Percentiles rank a stretch among this genome's conserved stretches.
These are phyloP conservation scores for Daubentonia madagascariensis DNA, from an alignment of 2,113 vertebrate species.

Conservation along the genomic window DNA sequence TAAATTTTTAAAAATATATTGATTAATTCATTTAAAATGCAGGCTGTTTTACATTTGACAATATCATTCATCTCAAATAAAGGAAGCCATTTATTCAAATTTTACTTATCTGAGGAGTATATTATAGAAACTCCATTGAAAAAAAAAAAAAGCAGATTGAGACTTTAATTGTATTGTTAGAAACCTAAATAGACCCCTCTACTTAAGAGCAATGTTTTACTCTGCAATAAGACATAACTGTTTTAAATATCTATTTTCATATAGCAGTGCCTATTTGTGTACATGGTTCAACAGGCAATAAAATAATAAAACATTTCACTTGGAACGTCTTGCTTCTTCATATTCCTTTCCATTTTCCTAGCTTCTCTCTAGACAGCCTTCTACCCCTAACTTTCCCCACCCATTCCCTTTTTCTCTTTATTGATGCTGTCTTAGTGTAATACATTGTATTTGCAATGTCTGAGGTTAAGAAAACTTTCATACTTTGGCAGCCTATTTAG, in stretches of 20 bases:
- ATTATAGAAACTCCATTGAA: not conserved
- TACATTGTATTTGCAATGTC: not conserved
- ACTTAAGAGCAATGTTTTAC: not conserved
- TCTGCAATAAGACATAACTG: not conserved
- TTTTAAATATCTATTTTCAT: not conserved
- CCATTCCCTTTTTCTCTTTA: not conserved
- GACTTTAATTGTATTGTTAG: not conserved
- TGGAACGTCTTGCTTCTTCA: not conserved
- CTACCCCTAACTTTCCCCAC: not conserved
- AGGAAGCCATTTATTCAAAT: not conserved
- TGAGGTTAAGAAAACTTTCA: not conserved
- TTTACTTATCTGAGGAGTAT: not conserved
- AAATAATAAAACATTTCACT: not conserved
- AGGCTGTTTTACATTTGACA: constrained; percentile 11
- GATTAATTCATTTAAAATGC: not conserved
- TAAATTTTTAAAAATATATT: too few species aligned
- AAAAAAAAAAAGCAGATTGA: not conserved
- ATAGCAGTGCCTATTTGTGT: not conserved
- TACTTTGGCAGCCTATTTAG: not conserved
- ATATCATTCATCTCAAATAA: not conserved
- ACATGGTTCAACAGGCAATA: not conserved
- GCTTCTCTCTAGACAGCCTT: not conserved
- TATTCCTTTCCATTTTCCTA: not conserved
- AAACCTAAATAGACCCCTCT: not conserved
- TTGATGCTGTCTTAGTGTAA: not conserved